Conservation (phyloP, 2,113 vertebrate species). For the Istiophorus platypterus region DNA sequence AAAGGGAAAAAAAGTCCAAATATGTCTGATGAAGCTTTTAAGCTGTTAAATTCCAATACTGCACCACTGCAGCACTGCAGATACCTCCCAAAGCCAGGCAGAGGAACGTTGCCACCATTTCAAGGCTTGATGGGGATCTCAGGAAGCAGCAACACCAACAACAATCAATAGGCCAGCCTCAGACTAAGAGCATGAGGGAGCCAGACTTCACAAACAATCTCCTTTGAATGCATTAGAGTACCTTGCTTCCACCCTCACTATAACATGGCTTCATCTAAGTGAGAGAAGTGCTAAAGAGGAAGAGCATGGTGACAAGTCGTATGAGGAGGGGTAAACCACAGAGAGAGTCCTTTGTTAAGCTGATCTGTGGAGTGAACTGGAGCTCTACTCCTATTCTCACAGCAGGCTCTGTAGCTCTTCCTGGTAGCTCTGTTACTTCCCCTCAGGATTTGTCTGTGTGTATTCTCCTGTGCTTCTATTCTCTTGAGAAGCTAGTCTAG, state of each 20-base stretch:
- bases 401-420: slow-evolving; percentile 54
- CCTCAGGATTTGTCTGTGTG: slow-evolving; percentile 64
- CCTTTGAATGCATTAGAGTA: slow-evolving; percentile 61
- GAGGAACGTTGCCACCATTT: slow-evolving; percentile 50
- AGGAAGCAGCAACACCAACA: slow-evolving; percentile 69
- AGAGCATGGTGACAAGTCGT: slow-evolving; percentile 61
- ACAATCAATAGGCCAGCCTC: slow-evolving; percentile 73
- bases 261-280: slow-evolving; percentile 66
- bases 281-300: slow-evolving; percentile 61
- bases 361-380: slow-evolving; percentile 52
- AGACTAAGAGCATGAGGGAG: slow-evolving; percentile 60
- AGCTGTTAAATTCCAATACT: slow-evolving; percentile 35
- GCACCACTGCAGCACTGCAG: slow-evolving; percentile 50
- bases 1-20: slow-evolving; percentile 16
- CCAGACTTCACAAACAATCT: slow-evolving; percentile 75
- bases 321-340: slow-evolving; percentile 69
- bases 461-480: slow-evolving; percentile 18
- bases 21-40: slow-evolving; percentile 33
- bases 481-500: slow-evolving; percentile 40
- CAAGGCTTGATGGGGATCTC: slow-evolving; percentile 68
- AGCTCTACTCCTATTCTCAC: slow-evolving; percentile 58
- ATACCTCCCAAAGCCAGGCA: slow-evolving; percentile 58
- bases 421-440: slow-evolving; percentile 72
- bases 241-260: slow-evolving; percentile 43
- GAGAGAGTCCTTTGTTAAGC: slow-evolving; percentile 54